Percentiles rank a stretch among this genome's conserved stretches.
These are phyloP conservation scores for Coracias cyanogaster DNA, from an alignment of 2,797 vertebrate species.

Conservation along the genomic window DNA sequence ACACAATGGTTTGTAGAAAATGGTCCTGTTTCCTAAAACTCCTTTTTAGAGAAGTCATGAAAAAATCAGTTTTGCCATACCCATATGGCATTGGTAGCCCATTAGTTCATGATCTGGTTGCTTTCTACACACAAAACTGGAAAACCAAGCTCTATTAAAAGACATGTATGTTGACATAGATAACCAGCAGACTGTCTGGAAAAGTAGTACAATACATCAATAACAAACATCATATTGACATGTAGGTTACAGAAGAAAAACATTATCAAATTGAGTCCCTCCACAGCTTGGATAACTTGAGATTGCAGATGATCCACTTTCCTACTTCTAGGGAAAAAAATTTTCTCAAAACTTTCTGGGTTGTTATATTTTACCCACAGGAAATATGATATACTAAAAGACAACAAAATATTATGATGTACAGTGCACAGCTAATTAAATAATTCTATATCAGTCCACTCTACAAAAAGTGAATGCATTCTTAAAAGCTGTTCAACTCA, in stretches of 20 bases:
- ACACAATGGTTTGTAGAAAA: neutral
- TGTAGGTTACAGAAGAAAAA: neutral
- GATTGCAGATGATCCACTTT: neutral
- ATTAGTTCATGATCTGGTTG: neutral
- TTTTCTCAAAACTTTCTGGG: neutral
- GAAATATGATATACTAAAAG: neutral
- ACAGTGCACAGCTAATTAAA: neutral
- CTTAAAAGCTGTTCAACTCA: neutral
- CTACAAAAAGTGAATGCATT: neutral
- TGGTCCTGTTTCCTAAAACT: neutral
- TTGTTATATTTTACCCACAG: neutral
- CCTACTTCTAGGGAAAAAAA: neutral
- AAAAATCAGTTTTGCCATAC: neutral
- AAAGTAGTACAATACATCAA: neutral
- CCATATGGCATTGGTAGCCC: neutral
- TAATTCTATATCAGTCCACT: neutral
- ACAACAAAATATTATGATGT: neutral
- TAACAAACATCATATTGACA: neutral
- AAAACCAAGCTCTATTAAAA: neutral
- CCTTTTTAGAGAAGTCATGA: neutral
- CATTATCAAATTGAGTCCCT: neutral
- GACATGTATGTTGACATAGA: neutral
- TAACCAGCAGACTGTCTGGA: neutral
- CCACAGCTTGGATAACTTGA: neutral
- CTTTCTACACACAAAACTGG: neutral